Conservation (phyloP, 2,888 invertebrate genomes). For the Trichopoda pennipes region DNA sequence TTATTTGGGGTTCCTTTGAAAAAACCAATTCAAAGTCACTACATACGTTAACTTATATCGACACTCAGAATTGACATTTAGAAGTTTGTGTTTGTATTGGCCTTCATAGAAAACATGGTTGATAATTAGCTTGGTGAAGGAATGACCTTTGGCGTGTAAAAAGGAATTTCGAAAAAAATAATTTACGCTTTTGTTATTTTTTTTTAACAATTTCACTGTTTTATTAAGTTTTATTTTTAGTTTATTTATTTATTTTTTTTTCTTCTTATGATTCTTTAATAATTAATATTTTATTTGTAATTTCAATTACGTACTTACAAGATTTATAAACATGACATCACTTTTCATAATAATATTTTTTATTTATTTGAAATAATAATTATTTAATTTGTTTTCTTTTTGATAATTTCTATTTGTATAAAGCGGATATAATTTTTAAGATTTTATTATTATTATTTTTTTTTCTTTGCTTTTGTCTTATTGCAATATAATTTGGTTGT, state of each 20-base stretch:
- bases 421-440: slow-evolving; percentile 62
- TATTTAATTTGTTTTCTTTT: slow-evolving; percentile 30
- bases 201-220: slow-evolving; percentile 73
- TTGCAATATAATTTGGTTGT: slow-evolving; percentile 42
- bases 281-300: slow-evolving; percentile 73
- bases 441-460: not conserved
- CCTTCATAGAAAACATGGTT: no score
- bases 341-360: slow-evolving; percentile 77
- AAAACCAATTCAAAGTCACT: no score
- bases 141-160: no score
- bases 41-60: no score
- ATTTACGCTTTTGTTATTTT: slow-evolving; percentile 68
- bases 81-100: no score
- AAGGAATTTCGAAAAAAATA: no score
- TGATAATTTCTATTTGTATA: slow-evolving; percentile 65
- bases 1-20: no score
- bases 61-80: no score
- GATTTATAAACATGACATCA: slow-evolving; percentile 78
- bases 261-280: slow-evolving; percentile 72
- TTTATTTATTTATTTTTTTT: slow-evolving; percentile 36
- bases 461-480: slow-evolving; percentile 6
- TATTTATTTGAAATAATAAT: slow-evolving; percentile 43
- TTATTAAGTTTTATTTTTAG: slow-evolving; percentile 73
- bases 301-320: slow-evolving; percentile 72
- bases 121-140: no score